phyloP scores from a whole-genome alignment of 1,140 invertebrate species.

The Oreohelix idahoensis region DNA sequence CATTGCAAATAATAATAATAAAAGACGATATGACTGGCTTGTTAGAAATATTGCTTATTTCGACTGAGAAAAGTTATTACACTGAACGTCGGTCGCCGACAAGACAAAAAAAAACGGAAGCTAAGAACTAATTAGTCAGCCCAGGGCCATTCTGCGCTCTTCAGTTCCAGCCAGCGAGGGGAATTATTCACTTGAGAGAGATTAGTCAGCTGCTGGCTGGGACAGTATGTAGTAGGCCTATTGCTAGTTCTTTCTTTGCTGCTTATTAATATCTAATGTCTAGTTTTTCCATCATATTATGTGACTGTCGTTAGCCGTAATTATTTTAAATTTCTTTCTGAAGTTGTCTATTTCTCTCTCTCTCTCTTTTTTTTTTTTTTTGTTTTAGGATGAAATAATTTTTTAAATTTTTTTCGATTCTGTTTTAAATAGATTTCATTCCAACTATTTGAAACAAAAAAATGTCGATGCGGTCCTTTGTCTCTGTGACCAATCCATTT shows the following conservation, averaged over 20 bases:
- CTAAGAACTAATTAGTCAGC: slow-evolving; percentile 28
- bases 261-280: background rate
- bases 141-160: slow-evolving; percentile 24
- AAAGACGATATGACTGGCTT: background rate
- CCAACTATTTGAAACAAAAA: too few relatives aligned
- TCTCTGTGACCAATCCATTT: too few relatives aligned
- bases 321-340: too few relatives aligned
- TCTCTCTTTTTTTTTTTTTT: background rate
- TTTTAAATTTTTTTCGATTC: too few relatives aligned
- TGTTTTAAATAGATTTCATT: too few relatives aligned
- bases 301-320: too few relatives aligned
- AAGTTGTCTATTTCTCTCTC: background rate
- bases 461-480: too few relatives aligned
- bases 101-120: too few relatives aligned
- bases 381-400: too few relatives aligned
- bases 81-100: background rate
- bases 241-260: background rate
- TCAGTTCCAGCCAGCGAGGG: background rate
- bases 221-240: background rate
- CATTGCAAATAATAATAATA: too few relatives aligned
- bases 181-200: slow-evolving; percentile 16
- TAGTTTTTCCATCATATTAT: too few relatives aligned
- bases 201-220: slow-evolving; percentile 24
- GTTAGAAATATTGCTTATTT: background rate
- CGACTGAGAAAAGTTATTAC: background rate